Percentiles rank a stretch among this genome's conserved stretches.
These are phyloP conservation scores for Mirounga angustirostris DNA, from an alignment of 2,113 vertebrate genomes.

Conservation along the genomic window DNA sequence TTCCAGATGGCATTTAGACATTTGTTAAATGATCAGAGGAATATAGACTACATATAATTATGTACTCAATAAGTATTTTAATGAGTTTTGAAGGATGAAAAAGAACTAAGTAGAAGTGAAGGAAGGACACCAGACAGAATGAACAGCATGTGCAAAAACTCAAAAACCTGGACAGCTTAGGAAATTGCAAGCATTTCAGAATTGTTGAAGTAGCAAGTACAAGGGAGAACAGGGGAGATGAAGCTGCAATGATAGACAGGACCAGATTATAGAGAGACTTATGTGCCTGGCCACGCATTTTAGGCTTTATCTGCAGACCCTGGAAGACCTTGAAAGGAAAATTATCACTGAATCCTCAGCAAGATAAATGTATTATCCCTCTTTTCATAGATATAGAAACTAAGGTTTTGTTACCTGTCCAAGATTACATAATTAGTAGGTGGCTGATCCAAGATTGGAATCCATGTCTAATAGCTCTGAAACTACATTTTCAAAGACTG, in stretches of 20 bases:
- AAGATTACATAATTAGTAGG: conserved; percentile 49
- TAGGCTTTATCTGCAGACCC: neutral
- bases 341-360: neutral
- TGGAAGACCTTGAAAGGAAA: neutral
- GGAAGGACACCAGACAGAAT: neutral
- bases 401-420: neutral
- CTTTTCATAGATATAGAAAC: neutral
- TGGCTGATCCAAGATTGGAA: neutral
- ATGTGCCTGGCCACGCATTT: neutral
- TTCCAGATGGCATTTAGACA: neutral
- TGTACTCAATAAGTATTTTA: conserved; percentile 13
- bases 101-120: conserved; percentile 23
- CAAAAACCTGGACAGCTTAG: neutral
- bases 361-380: neutral
- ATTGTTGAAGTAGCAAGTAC: neutral
- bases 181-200: conserved; percentile 49
- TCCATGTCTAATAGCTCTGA: neutral
- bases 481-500: neutral
- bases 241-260: neutral
- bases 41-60: neutral
- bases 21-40: neutral
- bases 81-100: conserved; percentile 35
- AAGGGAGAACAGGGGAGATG: neutral
- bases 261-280: neutral
- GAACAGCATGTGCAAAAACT: neutral